Percentiles rank a stretch among this genome's conserved stretches.
Conservation (phyloP, 37 sponge, comb jelly and placozoan species). For the Oopsacas minuta region DNA sequence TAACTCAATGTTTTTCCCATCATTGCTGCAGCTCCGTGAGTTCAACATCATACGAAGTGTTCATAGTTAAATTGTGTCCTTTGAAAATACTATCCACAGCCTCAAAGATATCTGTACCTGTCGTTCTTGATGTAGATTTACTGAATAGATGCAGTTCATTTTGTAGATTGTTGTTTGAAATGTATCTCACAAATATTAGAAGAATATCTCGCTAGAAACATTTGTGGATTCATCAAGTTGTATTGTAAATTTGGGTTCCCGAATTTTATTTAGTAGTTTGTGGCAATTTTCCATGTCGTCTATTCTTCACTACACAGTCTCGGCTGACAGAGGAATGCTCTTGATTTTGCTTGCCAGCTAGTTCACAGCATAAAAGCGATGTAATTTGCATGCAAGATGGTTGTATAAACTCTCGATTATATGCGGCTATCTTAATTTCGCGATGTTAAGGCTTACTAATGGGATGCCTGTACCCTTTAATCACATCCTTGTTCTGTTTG, state of each 20-base stretch:
- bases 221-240: not conserved
- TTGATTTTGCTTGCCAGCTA: too few relatives aligned
- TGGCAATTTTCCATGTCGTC: too few relatives aligned
- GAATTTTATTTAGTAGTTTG: slow-evolving; percentile 13
- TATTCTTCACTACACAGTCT: too few relatives aligned
- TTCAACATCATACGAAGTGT: slow-evolving; percentile 10
- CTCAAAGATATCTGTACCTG: slow-evolving; percentile 6
- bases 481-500: too few relatives aligned
- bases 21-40: not conserved
- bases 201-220: slow-evolving; percentile 12
- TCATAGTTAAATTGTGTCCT: slow-evolving; percentile 8
- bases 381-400: too few relatives aligned
- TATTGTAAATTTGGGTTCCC: not conserved
- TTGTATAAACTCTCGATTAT: too few relatives aligned
- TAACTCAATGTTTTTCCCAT: slow-evolving; percentile 10
- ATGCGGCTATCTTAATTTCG: too few relatives aligned
- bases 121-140: not conserved
- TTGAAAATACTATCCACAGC: slow-evolving; percentile 3
- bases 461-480: too few relatives aligned
- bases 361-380: too few relatives aligned
- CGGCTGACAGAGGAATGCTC: too few relatives aligned
- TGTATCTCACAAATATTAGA: not conserved
- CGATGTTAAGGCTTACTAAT: too few relatives aligned
- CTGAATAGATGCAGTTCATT: not conserved
- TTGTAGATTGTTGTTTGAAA: slow-evolving; percentile 14